Percentiles rank a stretch among this genome's conserved stretches.
Conservation (phyloP, 2,888 invertebrate genomes). For the Diaprepes abbreviatus region DNA sequence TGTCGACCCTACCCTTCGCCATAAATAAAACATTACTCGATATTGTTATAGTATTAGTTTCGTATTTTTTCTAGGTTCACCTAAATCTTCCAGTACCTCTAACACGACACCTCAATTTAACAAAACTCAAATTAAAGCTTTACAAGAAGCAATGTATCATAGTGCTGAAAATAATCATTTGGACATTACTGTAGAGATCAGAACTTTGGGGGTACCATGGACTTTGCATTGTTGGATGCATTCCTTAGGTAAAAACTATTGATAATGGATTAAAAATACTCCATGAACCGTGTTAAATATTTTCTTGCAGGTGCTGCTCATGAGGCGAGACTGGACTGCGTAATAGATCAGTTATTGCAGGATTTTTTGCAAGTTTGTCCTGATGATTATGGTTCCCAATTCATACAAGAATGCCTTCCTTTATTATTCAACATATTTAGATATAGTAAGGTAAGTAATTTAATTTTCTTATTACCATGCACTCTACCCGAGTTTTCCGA, state of each 20-base stretch:
- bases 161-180: slow-evolving; percentile 92
- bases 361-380: slow-evolving; percentile 93
- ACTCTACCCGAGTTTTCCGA: too few species aligned
- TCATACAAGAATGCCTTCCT: slow-evolving; percentile 91
- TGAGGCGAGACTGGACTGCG: slow-evolving; percentile 84
- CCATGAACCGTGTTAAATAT: too few species aligned
- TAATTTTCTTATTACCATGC: too few species aligned
- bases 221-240: slow-evolving; percentile 94
- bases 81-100: slow-evolving; percentile 57
- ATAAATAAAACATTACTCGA: too few species aligned
- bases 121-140: slow-evolving; percentile 85
- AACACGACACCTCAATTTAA: slow-evolving; percentile 72
- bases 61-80: too few species aligned
- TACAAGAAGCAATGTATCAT: slow-evolving; percentile 95
- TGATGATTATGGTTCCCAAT: slow-evolving; percentile 90
- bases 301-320: slow-evolving; percentile 77
- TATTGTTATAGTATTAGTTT: too few species aligned
- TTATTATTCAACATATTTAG: slow-evolving; percentile 90
- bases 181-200: slow-evolving; percentile 89
- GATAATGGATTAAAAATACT: background rate
- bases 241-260: slow-evolving; percentile 71
- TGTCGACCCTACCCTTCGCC: too few species aligned
- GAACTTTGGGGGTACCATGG: slow-evolving; percentile 91
- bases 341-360: slow-evolving; percentile 89
- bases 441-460: slow-evolving; percentile 85